Conservation (phyloP, 2,113 vertebrate genomes). For the Gambusia affinis region DNA sequence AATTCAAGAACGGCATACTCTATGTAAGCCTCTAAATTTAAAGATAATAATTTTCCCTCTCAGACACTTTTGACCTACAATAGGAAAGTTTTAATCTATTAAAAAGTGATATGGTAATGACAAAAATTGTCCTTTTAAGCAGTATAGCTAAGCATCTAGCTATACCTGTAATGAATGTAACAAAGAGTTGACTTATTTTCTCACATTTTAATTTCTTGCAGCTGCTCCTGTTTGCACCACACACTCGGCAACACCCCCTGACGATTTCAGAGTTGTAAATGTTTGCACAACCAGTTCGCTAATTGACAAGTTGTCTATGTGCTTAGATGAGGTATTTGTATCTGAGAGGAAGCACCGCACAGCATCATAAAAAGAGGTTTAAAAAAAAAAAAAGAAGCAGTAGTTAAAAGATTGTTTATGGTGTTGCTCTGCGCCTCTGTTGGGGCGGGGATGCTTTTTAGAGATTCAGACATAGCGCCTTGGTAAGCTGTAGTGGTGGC, state of each 20-base stretch:
- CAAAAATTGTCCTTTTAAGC: neutral
- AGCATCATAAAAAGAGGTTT: constrained; percentile 45
- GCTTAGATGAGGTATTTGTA: constrained; percentile 45
- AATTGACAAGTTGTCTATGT: constrained; percentile 73
- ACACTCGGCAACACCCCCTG: constrained; percentile 23
- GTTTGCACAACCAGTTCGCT: constrained; percentile 63
- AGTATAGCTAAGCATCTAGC: neutral
- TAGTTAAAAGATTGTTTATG: constrained; percentile 60
- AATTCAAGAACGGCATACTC: neutral
- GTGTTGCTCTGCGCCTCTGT: constrained; percentile 24
- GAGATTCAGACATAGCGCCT: constrained; percentile 29
- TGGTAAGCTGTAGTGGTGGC: constrained; percentile 10
- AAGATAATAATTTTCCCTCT: neutral
- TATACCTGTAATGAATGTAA: neutral
- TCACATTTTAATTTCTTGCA: constrained; percentile 23
- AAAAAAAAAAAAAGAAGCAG: constrained; percentile 21
- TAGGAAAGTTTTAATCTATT: neutral
- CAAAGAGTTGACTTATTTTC: constrained; percentile 28
- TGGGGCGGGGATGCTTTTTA: constrained; percentile 14
- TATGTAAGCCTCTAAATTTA: neutral
- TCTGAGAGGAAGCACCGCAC: constrained; percentile 39
- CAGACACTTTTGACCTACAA: neutral
- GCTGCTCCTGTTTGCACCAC: constrained; percentile 17
- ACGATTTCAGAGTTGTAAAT: constrained; percentile 48
- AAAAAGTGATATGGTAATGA: neutral